phyloP scores from a whole-genome alignment of 2,113 vertebrate genomes.

The Brevimyrus niger region DNA sequence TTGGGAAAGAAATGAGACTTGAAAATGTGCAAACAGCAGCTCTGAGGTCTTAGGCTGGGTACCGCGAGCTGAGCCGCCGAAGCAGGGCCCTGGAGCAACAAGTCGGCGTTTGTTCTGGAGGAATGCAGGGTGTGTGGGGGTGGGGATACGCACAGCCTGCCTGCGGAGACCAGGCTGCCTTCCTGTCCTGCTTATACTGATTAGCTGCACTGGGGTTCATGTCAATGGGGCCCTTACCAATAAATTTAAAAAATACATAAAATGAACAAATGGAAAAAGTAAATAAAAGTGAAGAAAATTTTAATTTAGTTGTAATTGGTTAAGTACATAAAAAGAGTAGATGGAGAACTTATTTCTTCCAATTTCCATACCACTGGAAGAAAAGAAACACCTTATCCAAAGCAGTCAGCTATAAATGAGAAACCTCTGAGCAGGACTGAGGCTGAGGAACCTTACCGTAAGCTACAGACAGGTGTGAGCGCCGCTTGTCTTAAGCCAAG shows the following conservation, averaged over 20 bases:
- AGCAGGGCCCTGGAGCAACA: constrained; percentile 68
- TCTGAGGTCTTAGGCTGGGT: constrained; percentile 14
- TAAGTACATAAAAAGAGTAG: not conserved
- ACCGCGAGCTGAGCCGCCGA: constrained; percentile 48
- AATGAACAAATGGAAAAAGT: not conserved
- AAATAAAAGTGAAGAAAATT: not conserved
- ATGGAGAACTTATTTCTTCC: not conserved
- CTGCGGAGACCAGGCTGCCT: constrained; percentile 46
- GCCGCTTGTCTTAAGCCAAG: not conserved
- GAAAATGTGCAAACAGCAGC: constrained; percentile 1
- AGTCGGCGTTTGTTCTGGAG: constrained; percentile 66
- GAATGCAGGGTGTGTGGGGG: constrained; percentile 64
- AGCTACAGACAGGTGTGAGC: not conserved
- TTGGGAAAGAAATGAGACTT: not conserved
- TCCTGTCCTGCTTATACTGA: constrained; percentile 46
- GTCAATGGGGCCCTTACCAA: constrained; percentile 35
- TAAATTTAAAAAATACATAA: not conserved
- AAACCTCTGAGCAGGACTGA: not conserved
- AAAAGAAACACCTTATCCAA: not conserved
- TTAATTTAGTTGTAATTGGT: no score
- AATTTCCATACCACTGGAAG: not conserved
- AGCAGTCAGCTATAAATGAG: not conserved
- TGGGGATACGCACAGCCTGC: constrained; percentile 45
- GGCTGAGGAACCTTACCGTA: not conserved
- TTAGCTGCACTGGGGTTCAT: constrained; percentile 33